Evolutionary conservation across 2,888 invertebrate species (phyloP).

Genomic region (Scaptomyza caliginosa): DNA sequence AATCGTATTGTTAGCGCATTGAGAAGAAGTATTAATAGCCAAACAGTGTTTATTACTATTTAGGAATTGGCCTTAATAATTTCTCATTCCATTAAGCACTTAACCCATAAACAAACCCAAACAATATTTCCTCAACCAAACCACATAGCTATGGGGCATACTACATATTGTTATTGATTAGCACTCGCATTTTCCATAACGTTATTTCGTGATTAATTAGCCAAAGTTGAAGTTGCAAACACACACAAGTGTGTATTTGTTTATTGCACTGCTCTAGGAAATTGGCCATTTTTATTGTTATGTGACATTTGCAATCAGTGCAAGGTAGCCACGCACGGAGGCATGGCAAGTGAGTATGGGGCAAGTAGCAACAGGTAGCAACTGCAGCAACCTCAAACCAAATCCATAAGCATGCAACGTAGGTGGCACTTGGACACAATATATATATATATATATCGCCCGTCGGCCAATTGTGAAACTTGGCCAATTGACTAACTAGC

Average conservation of each 20-base stretch:
- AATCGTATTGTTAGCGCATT: not conserved
- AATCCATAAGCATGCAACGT: conserved; percentile 56
- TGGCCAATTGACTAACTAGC: conserved; percentile 72
- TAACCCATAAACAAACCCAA: no score
- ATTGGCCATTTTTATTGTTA: conserved; percentile 29
- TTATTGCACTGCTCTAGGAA: conserved; percentile 7
- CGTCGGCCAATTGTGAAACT: conserved; percentile 71
- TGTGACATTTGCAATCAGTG: conserved; percentile 53
- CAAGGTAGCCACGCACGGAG: conserved; percentile 51
- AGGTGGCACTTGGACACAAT: conserved; percentile 73
- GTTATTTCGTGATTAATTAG: conserved; percentile 36
- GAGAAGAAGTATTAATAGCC: not conserved
- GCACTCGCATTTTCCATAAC: not conserved
- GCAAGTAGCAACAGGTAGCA: conserved; percentile 63
- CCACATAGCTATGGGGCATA: conserved; percentile 10
- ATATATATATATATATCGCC: conserved; percentile 39
- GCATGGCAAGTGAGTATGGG: conserved; percentile 68
- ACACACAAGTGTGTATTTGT: conserved; percentile 25
- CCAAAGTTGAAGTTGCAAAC: conserved; percentile 25
- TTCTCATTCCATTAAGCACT: no score
- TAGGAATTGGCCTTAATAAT: no score
- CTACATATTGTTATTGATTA: not conserved
- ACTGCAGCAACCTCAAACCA: conserved; percentile 11
- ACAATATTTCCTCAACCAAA: not conserved
- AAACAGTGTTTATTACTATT: no score